These are phyloP conservation scores for Cladopsammia gracilis DNA, from an alignment of 64 coral and sea anemone genomes.

Conservation along the genomic window DNA sequence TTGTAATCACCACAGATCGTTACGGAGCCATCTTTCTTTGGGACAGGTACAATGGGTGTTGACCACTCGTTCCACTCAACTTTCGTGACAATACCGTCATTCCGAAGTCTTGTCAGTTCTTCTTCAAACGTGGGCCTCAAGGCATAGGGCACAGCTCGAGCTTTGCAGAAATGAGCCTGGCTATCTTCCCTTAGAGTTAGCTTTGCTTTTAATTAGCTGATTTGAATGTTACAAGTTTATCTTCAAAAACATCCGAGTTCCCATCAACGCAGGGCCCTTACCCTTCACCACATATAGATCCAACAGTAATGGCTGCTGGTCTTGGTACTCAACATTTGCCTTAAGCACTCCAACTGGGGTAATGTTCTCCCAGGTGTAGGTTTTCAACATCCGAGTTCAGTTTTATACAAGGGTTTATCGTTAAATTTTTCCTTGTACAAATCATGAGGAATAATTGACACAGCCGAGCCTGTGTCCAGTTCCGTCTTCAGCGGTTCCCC, in stretches of 20 bases:
- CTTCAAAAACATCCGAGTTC: neutral
- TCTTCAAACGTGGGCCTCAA: neutral
- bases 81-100: constrained; percentile 18
- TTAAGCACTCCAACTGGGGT: constrained; percentile 33
- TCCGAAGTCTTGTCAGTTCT: neutral
- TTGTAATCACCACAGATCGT: constrained; percentile 22
- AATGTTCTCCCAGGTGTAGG: too few relatives aligned
- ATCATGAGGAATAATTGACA: constrained; percentile 24
- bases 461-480: constrained; percentile 52
- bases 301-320: too few relatives aligned
- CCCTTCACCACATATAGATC: too few relatives aligned
- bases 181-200: neutral
- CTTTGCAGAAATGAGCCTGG: neutral
- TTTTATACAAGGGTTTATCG: constrained; percentile 14
- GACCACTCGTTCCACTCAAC: constrained; percentile 39
- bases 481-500: constrained; percentile 22
- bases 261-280: too few relatives aligned
- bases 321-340: neutral
- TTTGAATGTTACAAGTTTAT: neutral
- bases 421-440: constrained; percentile 32
- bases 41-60: constrained; percentile 19
- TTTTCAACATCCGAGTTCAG: neutral
- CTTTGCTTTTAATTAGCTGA: neutral
- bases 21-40: constrained; percentile 11
- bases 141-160: neutral